Evolutionary conservation across 1,140 invertebrate species (phyloP), one percentile per base, ranked within the genome.

Genomic region (Diplogasteroides magnus): DNA sequence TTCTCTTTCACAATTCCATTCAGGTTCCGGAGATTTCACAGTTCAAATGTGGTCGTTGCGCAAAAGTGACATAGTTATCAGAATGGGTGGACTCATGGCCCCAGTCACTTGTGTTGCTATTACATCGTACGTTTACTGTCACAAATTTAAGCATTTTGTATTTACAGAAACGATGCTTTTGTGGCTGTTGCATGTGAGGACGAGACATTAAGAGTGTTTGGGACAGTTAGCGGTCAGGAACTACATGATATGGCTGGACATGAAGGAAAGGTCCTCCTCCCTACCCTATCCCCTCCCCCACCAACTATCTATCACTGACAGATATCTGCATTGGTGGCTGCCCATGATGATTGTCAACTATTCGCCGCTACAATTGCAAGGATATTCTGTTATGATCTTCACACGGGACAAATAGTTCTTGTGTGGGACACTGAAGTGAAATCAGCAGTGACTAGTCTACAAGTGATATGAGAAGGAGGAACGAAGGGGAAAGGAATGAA

Each of bases 31-130:
- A 56, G 80, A 82, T 66, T 82, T 82, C 61, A 78, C 74, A 11
- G 80, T 82, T 25, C 83, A 83, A 78, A 80, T 82, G 37, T 82
- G 79, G 79, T 70, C 78, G 61, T 76, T 82, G 48, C 64, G 77
- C 19, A 69, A 56, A 13, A 76, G 77, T 31, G 60, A 48, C 19
- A 64, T 75, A 56, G 71, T 81, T 31, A 63, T 59, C n/a, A 73
- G 74, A 74, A 78, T 83, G 75, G 69, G 75, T 61, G 81, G 80
- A 60, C 61, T 82, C 15, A 82, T 82, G 80, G 80, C 80, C 19
- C 80, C 81, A 55, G 81, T 83, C 2, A 82, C 78, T 14, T 80
- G 80, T 65, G 57, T 81, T 13, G 72, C 79, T 11, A 71, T 83
- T 14, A 83, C 81, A 28, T 74, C 70, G 77, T 77, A 62, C 31